A percentile compares a stretch with the other conserved stretches of the same genome.
Conservation (phyloP, 2,888 invertebrate genomes). For the Harmothoe impar region DNA sequence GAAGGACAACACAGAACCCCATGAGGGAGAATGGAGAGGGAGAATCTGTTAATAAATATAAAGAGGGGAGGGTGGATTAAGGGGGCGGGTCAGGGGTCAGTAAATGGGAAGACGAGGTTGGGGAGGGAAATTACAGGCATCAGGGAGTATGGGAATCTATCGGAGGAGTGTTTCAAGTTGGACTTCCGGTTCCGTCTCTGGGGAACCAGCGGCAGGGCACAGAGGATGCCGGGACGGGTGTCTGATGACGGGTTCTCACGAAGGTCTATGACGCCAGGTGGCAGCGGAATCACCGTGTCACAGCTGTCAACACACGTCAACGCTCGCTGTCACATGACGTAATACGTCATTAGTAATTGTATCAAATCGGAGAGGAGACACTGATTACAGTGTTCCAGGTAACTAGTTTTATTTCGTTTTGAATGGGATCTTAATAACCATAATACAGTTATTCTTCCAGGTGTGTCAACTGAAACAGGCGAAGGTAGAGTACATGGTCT, state of each 20-base stretch:
- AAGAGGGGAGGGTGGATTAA: background rate
- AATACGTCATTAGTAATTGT: background rate
- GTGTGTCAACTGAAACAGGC: too few relatives aligned
- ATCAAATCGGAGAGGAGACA: background rate
- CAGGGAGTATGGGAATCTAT: background rate
- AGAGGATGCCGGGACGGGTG: background rate
- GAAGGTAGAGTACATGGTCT: too few relatives aligned
- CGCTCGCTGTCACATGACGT: background rate
- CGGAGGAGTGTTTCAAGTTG: background rate
- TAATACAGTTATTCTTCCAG: too few relatives aligned
- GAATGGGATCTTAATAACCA: too few relatives aligned
- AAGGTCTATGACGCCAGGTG: background rate
- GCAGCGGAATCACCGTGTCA: background rate
- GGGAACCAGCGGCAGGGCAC: background rate
- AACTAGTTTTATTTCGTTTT: too few relatives aligned
- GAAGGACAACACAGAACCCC: background rate
- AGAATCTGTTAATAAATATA: background rate
- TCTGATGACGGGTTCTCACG: background rate
- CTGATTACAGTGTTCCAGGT: too few relatives aligned
- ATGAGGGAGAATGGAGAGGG: background rate
- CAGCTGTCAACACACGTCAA: constrained; percentile 6
- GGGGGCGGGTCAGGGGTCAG: background rate
- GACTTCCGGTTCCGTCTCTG: background rate
- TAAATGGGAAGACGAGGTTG: background rate
- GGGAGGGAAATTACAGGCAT: background rate